Conservation (phyloP, 2,888 invertebrate genomes). For the Catocala fraxini region DNA sequence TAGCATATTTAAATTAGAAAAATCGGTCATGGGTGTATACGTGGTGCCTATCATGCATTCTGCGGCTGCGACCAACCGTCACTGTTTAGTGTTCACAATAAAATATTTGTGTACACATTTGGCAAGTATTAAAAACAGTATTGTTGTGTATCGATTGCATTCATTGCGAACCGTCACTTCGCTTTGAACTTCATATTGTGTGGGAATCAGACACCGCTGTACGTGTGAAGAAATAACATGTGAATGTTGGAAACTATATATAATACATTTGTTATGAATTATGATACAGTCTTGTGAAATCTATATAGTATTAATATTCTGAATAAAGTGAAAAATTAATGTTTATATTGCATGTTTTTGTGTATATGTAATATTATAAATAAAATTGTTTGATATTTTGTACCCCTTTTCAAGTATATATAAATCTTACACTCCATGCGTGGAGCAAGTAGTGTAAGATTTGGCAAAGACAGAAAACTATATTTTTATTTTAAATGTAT, state of each 20-base stretch:
- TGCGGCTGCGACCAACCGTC: constrained; percentile 10
- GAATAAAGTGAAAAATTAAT: no score
- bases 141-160: constrained; percentile 36
- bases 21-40: constrained; percentile 23
- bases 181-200: background rate
- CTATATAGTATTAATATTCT: no score
- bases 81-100: constrained; percentile 40
- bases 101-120: constrained; percentile 46
- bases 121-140: constrained; percentile 39
- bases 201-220: constrained; percentile 1
- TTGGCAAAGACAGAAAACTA: no score
- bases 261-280: no score
- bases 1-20: constrained; percentile 24
- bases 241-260: background rate
- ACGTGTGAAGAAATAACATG: constrained; percentile 18
- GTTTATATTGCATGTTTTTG: no score
- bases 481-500: no score
- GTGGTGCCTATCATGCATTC: constrained; percentile 45
- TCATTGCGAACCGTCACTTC: constrained; percentile 15
- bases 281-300: no score
- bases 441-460: no score
- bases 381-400: no score
- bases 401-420: no score
- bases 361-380: no score
- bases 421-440: no score